These are phyloP conservation scores for Diuraphis noxia DNA, from an alignment of 1,140 invertebrate species.

Conservation along the genomic window DNA sequence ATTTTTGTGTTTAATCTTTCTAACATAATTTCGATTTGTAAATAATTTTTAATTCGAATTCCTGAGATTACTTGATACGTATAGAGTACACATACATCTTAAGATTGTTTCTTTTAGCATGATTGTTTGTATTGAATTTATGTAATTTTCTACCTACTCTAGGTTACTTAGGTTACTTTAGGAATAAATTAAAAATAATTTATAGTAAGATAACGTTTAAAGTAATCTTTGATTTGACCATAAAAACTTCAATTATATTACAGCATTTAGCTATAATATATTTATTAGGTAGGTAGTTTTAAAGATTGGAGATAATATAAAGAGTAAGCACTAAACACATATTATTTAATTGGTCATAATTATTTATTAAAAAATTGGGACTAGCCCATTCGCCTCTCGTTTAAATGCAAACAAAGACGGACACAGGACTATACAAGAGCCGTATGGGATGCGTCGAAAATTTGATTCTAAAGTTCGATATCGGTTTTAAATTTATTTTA, in stretches of 20 bases:
- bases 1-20: background rate
- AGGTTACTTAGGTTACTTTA: too few species aligned
- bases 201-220: background rate
- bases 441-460: too few species aligned
- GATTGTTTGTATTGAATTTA: background rate
- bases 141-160: background rate
- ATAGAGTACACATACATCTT: background rate
- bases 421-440: too few species aligned
- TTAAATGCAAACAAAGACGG: too few species aligned
- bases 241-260: background rate
- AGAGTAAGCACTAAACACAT: too few species aligned
- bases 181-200: background rate
- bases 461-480: background rate
- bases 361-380: too few species aligned
- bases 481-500: background rate
- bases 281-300: background rate
- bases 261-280: background rate
- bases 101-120: background rate
- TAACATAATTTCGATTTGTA: background rate
- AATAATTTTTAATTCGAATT: background rate
- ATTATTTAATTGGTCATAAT: background rate
- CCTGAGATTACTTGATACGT: background rate
- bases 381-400: too few species aligned
- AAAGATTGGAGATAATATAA: constrained; percentile 3
- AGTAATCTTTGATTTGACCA: background rate